Percentiles rank a stretch among this genome's conserved stretches.
Evolutionary conservation across 2,888 invertebrate genomes (phyloP).

Genomic region (Protonemura montana): DNA sequence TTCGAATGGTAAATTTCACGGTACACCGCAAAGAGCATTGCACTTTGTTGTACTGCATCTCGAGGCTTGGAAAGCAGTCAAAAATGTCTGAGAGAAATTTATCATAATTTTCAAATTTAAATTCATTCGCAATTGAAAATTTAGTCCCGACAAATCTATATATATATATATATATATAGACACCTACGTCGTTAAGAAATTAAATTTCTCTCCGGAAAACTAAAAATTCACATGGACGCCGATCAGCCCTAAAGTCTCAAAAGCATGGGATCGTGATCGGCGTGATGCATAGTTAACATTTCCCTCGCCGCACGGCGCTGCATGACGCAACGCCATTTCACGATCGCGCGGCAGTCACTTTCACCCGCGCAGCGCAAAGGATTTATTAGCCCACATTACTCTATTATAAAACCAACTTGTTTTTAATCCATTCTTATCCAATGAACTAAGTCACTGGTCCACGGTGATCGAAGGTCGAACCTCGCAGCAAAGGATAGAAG

Average conservation of each 20-base stretch:
- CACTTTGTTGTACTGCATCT: background rate
- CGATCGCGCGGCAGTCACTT: background rate
- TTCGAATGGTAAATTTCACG: constrained; percentile 17
- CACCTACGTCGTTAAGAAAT: constrained; percentile 1
- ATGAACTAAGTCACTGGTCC: constrained; percentile 20
- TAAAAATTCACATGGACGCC: background rate
- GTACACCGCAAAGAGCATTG: background rate
- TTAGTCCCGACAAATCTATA: background rate
- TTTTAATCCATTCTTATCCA: constrained; percentile 10
- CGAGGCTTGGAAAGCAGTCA: background rate
- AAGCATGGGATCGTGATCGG: background rate
- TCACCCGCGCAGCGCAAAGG: background rate
- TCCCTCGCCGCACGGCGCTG: background rate
- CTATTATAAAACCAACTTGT: constrained; percentile 7
- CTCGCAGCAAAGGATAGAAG: background rate
- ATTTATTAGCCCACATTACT: constrained; percentile 4
- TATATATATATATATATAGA: too few species aligned
- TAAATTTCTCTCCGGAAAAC: background rate
- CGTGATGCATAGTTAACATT: background rate
- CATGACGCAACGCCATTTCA: background rate
- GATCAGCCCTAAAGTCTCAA: constrained; percentile 15
- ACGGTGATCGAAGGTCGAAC: background rate
- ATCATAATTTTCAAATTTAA: constrained; percentile 33
- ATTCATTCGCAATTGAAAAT: background rate
- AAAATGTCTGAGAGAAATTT: constrained; percentile 1